Evolutionary conservation across 2,888 invertebrate species (phyloP), one percentile per base, ranked within the genome.

Genomic region (Hirtodrosophila confusa): DNA sequence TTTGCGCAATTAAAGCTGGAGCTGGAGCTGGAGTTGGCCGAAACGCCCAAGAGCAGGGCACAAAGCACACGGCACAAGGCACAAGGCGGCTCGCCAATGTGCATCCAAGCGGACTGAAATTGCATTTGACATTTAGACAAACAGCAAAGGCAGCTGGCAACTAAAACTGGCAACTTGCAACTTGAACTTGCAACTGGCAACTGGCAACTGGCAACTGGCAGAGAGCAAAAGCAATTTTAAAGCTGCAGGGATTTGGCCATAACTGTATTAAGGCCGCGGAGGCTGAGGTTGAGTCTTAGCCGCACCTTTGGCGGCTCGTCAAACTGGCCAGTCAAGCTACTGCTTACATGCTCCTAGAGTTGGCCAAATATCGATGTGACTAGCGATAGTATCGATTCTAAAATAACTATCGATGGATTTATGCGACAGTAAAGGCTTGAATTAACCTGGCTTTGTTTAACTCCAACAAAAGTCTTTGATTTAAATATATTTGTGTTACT

Each of bases 171-270:
- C 17, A 17, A 17, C 51, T 45, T 29, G 65, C 51, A 61, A 58
- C 45, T 43, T 5, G n/a, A n/a, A n/a, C n/a, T n/a, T n/a, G 39
- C 58, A 35, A 43, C 58, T 24, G 11, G 40, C 58, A 72, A 71
- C 66, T 61, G 60, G 39, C 63, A 54, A 53, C 66, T 36, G 17
- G 35, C 56, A 64, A 58, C 75, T 54, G 50, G 43, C 66, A 12
- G 44, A 49, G 55, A 71, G 62, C 56, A 69, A 78, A 86, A 71
- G 80, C 86, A 84, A 83, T 85, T 86, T 82, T 72, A 80, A 79
- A 88, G 88, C 86, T 86, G 75, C 86, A 89, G 89, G 89, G 89
- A 88, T 76, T 88, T 83, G 76, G 82, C 84, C 78, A 84, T 86
- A 84, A 89, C 89, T 88, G 88, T 87, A 85, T 83, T 83, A 87